These are phyloP conservation scores for Astropecten irregularis DNA, from an alignment of 53 echinoderm and acorn worm genomes.

Conservation along the genomic window DNA sequence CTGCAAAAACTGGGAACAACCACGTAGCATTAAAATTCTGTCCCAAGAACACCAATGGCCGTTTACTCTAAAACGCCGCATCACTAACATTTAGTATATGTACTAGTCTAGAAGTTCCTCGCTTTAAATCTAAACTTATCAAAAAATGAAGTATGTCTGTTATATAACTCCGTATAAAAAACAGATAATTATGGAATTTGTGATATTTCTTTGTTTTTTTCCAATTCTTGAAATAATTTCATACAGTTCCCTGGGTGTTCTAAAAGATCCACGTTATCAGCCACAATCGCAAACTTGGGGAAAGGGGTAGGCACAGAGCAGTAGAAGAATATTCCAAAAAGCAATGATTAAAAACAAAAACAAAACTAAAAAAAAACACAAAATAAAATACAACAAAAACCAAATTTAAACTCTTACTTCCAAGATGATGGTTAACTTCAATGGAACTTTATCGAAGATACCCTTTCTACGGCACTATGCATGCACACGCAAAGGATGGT, in stretches of 20 bases:
- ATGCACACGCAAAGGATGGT: no score
- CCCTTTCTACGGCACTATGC: no score
- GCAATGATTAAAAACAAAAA: no score
- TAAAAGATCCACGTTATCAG: neutral
- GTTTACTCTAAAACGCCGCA: no score
- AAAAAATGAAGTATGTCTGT: conserved; percentile 46
- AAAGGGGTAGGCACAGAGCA: neutral
- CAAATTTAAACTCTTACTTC: neutral
- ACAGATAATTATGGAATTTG: conserved; percentile 53
- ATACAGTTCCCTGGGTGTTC: conserved; percentile 38
- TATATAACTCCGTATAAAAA: conserved; percentile 53
- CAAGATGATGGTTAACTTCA: neutral
- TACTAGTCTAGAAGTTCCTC: no score
- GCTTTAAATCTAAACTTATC: conserved; percentile 40
- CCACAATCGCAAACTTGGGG: conserved; percentile 58
- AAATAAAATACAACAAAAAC: neutral
- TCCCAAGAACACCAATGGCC: no score
- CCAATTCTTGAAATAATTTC: conserved; percentile 27
- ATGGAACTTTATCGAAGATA: neutral
- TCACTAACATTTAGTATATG: no score
- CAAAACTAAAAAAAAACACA: neutral
- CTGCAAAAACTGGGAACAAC: no score
- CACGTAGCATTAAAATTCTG: no score
- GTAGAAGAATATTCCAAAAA: neutral
- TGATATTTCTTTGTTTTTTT: conserved; percentile 10